phyloP scores from a whole-genome alignment of 2,797 vertebrate genomes.

The Nannoperca obscura region DNA sequence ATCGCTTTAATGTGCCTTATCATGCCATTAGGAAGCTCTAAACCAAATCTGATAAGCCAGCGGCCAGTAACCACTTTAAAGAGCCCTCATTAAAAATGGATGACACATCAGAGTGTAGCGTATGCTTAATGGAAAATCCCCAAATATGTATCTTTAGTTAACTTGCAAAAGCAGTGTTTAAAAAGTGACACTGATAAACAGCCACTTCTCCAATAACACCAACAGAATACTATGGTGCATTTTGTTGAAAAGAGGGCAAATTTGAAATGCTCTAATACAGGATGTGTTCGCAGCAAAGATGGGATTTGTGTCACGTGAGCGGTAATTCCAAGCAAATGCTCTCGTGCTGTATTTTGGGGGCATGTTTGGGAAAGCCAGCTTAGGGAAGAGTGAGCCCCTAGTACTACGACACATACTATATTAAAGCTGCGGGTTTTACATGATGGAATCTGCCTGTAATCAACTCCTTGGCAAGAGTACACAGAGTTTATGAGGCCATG shows the following conservation, averaged over 20 bases:
- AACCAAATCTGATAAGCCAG: slow-evolving; percentile 77
- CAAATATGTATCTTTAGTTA: slow-evolving; percentile 24
- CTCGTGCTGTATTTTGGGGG: slow-evolving; percentile 43
- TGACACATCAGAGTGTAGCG: slow-evolving; percentile 48
- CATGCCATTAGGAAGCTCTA: slow-evolving; percentile 71
- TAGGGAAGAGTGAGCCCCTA: slow-evolving; percentile 42
- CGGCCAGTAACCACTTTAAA: slow-evolving; percentile 71
- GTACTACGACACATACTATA: slow-evolving; percentile 33
- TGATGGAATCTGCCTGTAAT: slow-evolving; percentile 80
- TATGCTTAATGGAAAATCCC: slow-evolving; percentile 28
- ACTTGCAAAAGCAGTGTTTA: slow-evolving; percentile 12
- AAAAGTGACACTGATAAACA: slow-evolving; percentile 18
- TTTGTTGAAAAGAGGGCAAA: slow-evolving; percentile 26
- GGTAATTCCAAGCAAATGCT: slow-evolving; percentile 70
- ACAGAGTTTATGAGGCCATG: slow-evolving; percentile 62
- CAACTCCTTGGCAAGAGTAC: slow-evolving; percentile 74
- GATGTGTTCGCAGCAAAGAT: slow-evolving; percentile 42
- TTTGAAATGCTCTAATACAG: slow-evolving; percentile 19
- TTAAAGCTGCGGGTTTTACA: slow-evolving; percentile 75
- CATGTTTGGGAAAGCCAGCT: slow-evolving; percentile 68
- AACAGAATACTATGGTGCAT: background rate
- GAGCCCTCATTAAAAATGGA: slow-evolving; percentile 68
- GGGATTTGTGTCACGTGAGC: slow-evolving; percentile 70
- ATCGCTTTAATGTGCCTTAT: slow-evolving; percentile 76
- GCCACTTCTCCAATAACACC: background rate